Evolutionary conservation across 2,797 vertebrate genomes (phyloP).

Genomic region (Enteromius paludinosus): DNA sequence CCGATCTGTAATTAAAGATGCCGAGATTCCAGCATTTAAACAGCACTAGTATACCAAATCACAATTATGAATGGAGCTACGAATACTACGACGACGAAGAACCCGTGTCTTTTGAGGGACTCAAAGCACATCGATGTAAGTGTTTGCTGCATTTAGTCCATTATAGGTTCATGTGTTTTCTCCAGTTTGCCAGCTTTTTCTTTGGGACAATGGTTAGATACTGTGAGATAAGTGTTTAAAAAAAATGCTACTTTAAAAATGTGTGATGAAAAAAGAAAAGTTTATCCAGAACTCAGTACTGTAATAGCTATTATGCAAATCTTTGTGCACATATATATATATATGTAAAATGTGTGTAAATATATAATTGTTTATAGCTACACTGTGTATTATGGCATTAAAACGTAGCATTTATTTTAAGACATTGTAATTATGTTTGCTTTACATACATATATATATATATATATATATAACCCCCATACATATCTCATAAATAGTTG

Average conservation of each 20-base stretch:
- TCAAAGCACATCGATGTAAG: slow-evolving; percentile 90
- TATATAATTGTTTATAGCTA: neutral
- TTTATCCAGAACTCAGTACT: neutral
- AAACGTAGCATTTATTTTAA: neutral
- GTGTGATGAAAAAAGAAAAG: neutral
- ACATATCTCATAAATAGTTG: neutral
- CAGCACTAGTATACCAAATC: slow-evolving; percentile 49
- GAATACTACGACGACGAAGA: slow-evolving; percentile 88
- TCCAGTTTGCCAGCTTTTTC: neutral
- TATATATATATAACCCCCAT: too few relatives aligned
- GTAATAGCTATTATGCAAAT: neutral
- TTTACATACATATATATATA: too few relatives aligned
- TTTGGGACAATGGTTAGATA: neutral
- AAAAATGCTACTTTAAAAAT: too few relatives aligned
- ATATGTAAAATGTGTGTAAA: neutral
- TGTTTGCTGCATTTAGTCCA: slow-evolving; percentile 42
- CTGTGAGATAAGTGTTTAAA: neutral
- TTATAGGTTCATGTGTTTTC: neutral
- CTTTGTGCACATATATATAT: neutral
- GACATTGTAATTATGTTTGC: too few relatives aligned
- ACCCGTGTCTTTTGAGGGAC: slow-evolving; percentile 88
- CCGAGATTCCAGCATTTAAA: slow-evolving; percentile 52
- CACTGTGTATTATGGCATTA: neutral
- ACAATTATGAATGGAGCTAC: slow-evolving; percentile 88
- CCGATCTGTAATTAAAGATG: slow-evolving; percentile 40